Percentiles rank a stretch among this genome's conserved stretches.
These are phyloP conservation scores for Argyresthia goedartella DNA, from an alignment of 2,888 invertebrate species.

Conservation along the genomic window DNA sequence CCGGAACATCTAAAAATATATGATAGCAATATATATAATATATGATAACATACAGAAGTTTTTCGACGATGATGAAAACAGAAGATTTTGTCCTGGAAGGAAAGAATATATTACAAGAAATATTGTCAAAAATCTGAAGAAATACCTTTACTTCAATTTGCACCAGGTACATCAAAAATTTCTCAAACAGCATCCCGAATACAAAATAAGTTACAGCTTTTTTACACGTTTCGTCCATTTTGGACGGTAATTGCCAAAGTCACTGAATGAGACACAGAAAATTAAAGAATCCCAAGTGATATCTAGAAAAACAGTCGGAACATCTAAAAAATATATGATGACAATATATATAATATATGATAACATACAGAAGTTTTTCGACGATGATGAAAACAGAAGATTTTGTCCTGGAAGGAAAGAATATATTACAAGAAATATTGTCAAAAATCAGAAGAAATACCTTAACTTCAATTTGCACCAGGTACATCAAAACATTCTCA, in stretches of 20 bases:
- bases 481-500: not conserved
- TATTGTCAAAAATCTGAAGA: not conserved
- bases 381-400: not conserved
- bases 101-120: not conserved
- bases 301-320: too few relatives aligned
- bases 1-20: too few relatives aligned
- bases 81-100: not conserved
- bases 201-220: not conserved
- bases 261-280: too few relatives aligned
- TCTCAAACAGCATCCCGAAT: not conserved
- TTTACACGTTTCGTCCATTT: not conserved
- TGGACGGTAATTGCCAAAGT: not conserved
- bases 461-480: not conserved
- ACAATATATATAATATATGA: too few relatives aligned
- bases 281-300: too few relatives aligned
- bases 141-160: not conserved
- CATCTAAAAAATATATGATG: too few relatives aligned
- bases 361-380: too few relatives aligned
- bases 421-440: not conserved
- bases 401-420: not conserved
- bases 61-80: not conserved
- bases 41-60: too few relatives aligned
- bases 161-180: not conserved
- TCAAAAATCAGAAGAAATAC: not conserved
- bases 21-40: too few relatives aligned